These are phyloP conservation scores for Bucco capensis DNA, from an alignment of 2,113 vertebrate species.

Conservation along the genomic window DNA sequence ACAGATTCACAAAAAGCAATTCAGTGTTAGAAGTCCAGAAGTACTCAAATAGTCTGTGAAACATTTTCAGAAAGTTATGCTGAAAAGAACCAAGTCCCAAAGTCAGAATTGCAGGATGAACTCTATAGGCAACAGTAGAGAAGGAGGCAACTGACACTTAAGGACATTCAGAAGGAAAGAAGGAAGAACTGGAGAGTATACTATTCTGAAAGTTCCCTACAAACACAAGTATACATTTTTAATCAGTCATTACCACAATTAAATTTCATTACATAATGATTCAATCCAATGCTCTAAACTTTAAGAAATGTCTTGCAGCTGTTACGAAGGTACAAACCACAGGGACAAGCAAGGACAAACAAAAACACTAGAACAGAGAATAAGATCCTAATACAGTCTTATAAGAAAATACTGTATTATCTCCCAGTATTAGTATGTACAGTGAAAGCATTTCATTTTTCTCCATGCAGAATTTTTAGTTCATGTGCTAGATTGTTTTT, in stretches of 20 bases:
- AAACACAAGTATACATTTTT: not conserved
- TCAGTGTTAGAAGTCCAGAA: not conserved
- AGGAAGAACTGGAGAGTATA: not conserved
- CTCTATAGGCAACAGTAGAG: not conserved
- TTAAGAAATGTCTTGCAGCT: not conserved
- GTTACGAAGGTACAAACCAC: rapidly evolving
- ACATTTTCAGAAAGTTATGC: not conserved
- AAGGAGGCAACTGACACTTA: not conserved
- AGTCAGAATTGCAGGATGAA: not conserved
- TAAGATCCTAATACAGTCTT: not conserved
- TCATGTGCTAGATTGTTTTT: not conserved
- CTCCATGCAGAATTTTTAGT: not conserved
- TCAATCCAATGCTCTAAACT: not conserved
- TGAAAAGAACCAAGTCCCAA: not conserved
- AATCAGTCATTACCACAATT: not conserved
- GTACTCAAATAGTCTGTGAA: not conserved
- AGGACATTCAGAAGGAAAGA: not conserved
- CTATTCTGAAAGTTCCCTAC: not conserved
- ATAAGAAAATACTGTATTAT: not conserved
- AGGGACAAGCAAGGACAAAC: not conserved
- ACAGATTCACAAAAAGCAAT: not conserved
- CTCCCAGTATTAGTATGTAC: not conserved
- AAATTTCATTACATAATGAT: not conserved
- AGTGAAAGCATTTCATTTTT: not conserved
- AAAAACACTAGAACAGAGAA: not conserved